Base-by-base conservation (phyloP, 2,113 vertebrate genomes). In the Xiphophorus hellerii region DNA sequence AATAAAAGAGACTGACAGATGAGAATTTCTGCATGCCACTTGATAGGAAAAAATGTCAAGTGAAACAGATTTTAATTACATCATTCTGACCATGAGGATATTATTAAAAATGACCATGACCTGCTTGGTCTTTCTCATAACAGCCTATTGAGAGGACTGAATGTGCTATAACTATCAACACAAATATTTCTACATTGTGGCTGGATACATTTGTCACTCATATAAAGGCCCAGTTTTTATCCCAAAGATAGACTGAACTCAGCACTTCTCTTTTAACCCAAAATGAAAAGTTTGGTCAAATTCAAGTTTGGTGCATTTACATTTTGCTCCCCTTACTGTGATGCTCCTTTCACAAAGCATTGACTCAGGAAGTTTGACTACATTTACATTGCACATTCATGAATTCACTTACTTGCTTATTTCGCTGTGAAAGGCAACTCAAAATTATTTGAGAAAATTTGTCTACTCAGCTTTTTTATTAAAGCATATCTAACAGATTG, bases 61-160 rank as follows among this genome's bases (percentile, higher is more conserved):
- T 74, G 44, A 83, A 71, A 51, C 61, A 31, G 1, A 64, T 77
- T 69, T 78, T 79, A 84, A 86, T 88, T 77, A 80, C 25, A 65
- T 7, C 22, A 15, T 69, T 66, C 27, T 72, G 28, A 35, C 42
- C 30, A 29, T 54, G 73, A 74, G 37, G 54, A 71, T 30, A 44
- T 71, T 44, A 33, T 17, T 61, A 42, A 6, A 29, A 42, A 75
- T 62, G 31, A 30, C 14, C 17, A 74, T 66, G 29, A 73, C 60
- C 22, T 33, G 22, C 12, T 39, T 69, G 29, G 64, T 48, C 22
- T 33, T 25, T 3, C 20, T 13, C 17, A 81, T 3, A 39, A 71
- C 1, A 76, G 61, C 30, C 20, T 44, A 7, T 15, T 63, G 28
- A 72, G 42, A 48, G 48, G 74, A 66, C 60, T 35, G 74, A n/a